These are phyloP conservation scores for Bathynomus jamesi DNA, from an alignment of 1,140 invertebrate species.

Conservation along the genomic window DNA sequence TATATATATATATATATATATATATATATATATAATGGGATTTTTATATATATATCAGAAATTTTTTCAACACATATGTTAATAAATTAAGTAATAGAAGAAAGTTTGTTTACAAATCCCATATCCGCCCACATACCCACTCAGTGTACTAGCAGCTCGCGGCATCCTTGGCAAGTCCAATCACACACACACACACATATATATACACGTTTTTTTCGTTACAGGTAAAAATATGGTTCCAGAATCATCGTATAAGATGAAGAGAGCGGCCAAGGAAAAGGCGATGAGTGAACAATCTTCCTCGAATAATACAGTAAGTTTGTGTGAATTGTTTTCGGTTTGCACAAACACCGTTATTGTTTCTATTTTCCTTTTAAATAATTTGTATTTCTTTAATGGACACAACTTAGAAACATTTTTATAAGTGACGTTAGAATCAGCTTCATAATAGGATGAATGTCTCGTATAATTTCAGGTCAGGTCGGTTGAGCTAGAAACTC, in stretches of 20 bases:
- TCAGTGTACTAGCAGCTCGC: no score
- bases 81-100: no score
- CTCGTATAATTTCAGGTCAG: no score
- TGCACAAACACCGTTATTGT: background rate
- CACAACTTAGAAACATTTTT: no score
- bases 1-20: background rate
- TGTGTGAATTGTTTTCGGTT: background rate
- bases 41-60: no score
- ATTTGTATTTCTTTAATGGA: background rate
- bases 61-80: no score
- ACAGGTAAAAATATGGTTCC: conserved; percentile 98
- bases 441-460: no score
- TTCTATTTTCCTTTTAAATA: background rate
- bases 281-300: conserved; percentile 48
- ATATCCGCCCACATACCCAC: no score
- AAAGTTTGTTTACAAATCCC: no score
- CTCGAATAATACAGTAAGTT: conserved; percentile 39
- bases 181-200: background rate
- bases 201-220: conserved; percentile 41
- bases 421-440: no score
- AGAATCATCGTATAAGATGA: conserved; percentile 61
- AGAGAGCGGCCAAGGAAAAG: conserved; percentile 55
- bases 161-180: no score
- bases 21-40: background rate
- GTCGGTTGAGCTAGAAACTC: no score